Conservation (phyloP, 2,888 invertebrate genomes). For the Pristionchus mayeri region DNA sequence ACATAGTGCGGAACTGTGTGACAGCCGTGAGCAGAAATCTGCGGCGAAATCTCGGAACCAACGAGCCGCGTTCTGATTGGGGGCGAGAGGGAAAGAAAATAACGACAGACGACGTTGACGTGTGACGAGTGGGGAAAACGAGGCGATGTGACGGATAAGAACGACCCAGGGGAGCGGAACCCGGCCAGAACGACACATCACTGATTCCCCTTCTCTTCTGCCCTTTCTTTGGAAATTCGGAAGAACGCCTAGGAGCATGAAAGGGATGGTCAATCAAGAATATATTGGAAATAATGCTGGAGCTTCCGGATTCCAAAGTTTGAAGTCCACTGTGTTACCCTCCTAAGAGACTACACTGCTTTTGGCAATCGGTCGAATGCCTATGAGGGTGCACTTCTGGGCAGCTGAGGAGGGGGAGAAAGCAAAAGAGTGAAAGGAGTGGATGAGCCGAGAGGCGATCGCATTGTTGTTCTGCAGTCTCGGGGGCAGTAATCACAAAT, state of each 20-base stretch:
- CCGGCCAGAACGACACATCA: background rate
- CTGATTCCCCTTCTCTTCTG: constrained; percentile 6
- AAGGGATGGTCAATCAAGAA: too few relatives aligned
- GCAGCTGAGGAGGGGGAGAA: background rate
- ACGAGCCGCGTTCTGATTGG: background rate
- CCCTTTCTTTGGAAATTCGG: too few relatives aligned
- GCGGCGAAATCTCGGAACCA: background rate
- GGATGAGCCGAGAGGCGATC: constrained; percentile 31
- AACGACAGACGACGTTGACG: constrained; percentile 41
- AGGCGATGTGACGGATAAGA: constrained; percentile 30
- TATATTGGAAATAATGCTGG: too few relatives aligned
- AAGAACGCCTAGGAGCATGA: too few relatives aligned
- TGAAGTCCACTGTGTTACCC: too few relatives aligned
- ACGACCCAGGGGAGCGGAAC: constrained; percentile 34
- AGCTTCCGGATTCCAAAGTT: too few relatives aligned
- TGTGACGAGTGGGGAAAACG: constrained; percentile 32
- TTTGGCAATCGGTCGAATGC: background rate
- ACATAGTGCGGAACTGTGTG: background rate
- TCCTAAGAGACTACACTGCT: too few relatives aligned
- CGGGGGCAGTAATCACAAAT: constrained; percentile 32
- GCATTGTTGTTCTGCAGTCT: constrained; percentile 12
- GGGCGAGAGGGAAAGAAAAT: background rate
- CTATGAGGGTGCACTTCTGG: background rate
- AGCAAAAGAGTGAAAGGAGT: constrained; percentile 12
- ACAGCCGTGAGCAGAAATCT: background rate